Evolutionary conservation across 2,113 vertebrate species (phyloP).

Genomic region (Rousettus leschenaultii): DNA sequence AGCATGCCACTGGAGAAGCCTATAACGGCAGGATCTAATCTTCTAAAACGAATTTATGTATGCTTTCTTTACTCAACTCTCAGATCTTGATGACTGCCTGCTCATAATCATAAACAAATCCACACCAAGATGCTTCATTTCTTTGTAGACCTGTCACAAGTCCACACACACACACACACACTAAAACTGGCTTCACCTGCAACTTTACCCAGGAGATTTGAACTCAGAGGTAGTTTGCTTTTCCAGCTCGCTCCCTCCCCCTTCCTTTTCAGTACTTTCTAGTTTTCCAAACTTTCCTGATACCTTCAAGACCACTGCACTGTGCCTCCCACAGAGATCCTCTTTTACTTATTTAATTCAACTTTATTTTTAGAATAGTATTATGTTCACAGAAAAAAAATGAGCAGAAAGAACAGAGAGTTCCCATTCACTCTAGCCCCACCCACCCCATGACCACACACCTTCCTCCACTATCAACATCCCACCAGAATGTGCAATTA

Average conservation of each 20-base stretch:
- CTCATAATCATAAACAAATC: background rate
- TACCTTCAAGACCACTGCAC: background rate
- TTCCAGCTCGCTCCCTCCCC: background rate
- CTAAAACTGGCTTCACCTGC: too few species aligned
- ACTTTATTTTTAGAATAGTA: background rate
- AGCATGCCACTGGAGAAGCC: background rate
- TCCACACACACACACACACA: background rate
- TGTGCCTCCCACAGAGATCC: background rate
- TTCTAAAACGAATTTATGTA: background rate
- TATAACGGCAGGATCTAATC: background rate
- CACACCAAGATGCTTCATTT: background rate
- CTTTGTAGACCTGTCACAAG: background rate
- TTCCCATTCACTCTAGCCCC: background rate
- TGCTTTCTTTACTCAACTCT: background rate
- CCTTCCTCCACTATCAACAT: background rate
- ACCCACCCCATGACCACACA: background rate
- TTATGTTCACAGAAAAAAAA: background rate
- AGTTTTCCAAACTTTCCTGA: background rate
- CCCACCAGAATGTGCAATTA: background rate
- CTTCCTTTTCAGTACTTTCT: background rate
- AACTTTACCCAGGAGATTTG: background rate
- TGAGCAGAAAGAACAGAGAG: background rate
- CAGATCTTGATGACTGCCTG: background rate
- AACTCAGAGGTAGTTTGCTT: background rate
- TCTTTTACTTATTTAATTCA: background rate